A percentile compares a stretch with the other conserved stretches of the same genome.
Evolutionary conservation across 37 sponge, comb jelly and placozoan genomes (phyloP).

Genomic region (Beroe forskalii): DNA sequence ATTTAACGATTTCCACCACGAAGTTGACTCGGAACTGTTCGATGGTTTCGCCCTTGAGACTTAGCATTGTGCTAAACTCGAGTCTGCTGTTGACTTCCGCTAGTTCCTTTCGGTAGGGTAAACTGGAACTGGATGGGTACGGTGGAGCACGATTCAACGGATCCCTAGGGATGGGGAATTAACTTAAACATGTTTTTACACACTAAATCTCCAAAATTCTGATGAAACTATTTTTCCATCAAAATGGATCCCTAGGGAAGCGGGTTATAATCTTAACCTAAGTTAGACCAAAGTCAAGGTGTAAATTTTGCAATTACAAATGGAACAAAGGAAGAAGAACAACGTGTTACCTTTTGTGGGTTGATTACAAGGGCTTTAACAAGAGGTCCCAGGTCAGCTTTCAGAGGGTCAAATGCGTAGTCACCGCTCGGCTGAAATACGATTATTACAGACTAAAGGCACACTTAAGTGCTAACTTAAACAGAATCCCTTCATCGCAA

Average conservation of each 20-base stretch:
- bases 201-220: too few species aligned
- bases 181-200: too few species aligned
- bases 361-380: conserved; percentile 44
- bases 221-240: too few species aligned
- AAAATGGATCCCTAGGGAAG: too few species aligned
- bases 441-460: too few species aligned
- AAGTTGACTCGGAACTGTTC: conserved; percentile 55
- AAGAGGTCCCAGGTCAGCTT: conserved; percentile 43
- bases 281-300: too few species aligned
- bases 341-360: conserved; percentile 47
- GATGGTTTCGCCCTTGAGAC: conserved; percentile 43
- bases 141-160: conserved; percentile 4
- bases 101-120: conserved; percentile 21
- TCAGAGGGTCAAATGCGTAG: conserved; percentile 43
- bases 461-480: too few species aligned
- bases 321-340: too few species aligned
- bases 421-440: conserved; percentile 53
- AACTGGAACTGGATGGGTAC: conserved; percentile 43
- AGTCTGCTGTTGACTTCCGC: not conserved
- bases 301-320: too few species aligned
- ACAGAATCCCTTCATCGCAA: too few species aligned
- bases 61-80: conserved; percentile 32
- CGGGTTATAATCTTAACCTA: too few species aligned
- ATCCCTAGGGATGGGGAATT: not conserved
- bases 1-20: conserved; percentile 42